These are phyloP conservation scores for Colletes gigas DNA, from an alignment of 1,140 invertebrate genomes.

Conservation along the genomic window DNA sequence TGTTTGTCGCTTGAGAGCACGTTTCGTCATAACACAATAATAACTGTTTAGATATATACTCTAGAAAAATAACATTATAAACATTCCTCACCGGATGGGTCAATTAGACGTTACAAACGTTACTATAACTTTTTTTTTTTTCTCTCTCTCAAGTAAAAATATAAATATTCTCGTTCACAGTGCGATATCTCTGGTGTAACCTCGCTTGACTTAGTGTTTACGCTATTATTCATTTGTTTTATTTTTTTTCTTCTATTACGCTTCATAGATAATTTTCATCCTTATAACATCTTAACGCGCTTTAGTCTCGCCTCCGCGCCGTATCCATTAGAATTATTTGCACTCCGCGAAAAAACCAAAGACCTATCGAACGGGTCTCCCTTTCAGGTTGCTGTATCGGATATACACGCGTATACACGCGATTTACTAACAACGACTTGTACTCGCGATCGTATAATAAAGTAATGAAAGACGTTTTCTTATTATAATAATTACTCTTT, in stretches of 20 bases:
- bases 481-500: slow-evolving; percentile 68
- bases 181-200: slow-evolving; percentile 59
- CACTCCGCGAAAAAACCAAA: slow-evolving; percentile 30
- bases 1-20: slow-evolving; percentile 53
- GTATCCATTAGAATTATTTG: slow-evolving; percentile 22
- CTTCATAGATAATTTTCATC: slow-evolving; percentile 35
- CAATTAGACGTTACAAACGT: slow-evolving; percentile 70
- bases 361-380: slow-evolving; percentile 40
- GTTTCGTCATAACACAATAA: slow-evolving; percentile 62
- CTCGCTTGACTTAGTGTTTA: slow-evolving; percentile 46
- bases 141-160: slow-evolving; percentile 78
- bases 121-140: slow-evolving; percentile 66
- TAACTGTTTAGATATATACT: slow-evolving; percentile 69
- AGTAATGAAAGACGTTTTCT: slow-evolving; percentile 78
- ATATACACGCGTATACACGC: slow-evolving; percentile 45
- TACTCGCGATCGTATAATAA: slow-evolving; percentile 72
- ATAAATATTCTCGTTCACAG: slow-evolving; percentile 73
- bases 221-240: slow-evolving; percentile 15
- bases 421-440: slow-evolving; percentile 63
- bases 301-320: not conserved
- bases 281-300: slow-evolving; percentile 21
- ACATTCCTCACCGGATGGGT: slow-evolving; percentile 48
- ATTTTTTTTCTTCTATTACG: slow-evolving; percentile 29
- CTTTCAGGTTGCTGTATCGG: slow-evolving; percentile 23
- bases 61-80: slow-evolving; percentile 77